phyloP scores from a whole-genome alignment of 2,113 vertebrate species.

The Sigmodon hispidus region DNA sequence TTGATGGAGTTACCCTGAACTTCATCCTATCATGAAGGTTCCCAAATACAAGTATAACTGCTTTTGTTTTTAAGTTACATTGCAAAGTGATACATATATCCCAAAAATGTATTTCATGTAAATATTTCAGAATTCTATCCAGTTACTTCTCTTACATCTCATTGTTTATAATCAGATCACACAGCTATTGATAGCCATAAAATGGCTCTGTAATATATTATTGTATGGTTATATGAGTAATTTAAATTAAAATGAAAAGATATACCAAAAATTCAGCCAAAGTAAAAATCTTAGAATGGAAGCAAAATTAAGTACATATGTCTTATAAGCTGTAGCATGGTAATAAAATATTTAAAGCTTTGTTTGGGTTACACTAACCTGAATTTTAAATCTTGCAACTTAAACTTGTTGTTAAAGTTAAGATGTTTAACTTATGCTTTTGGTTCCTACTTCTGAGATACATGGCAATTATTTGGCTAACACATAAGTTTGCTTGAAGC shows the following conservation, averaged over 20 bases:
- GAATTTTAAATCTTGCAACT: not conserved
- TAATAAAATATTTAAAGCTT: constrained; percentile 31
- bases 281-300: not conserved
- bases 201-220: not conserved
- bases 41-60: not conserved
- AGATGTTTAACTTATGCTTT: constrained; percentile 25
- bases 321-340: not conserved
- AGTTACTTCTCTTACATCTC: not conserved
- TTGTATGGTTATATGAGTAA: not conserved
- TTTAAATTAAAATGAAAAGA: not conserved
- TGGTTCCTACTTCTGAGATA: not conserved
- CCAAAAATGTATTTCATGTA: not conserved
- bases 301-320: not conserved
- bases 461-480: constrained; percentile 1
- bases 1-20: not conserved
- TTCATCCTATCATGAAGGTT: not conserved
- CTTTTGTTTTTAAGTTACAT: not conserved
- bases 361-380: not conserved
- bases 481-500: not conserved
- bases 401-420: no score
- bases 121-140: not conserved
- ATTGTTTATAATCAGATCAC: not conserved
- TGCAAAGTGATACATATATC: not conserved
- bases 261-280: not conserved
- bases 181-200: not conserved